These are phyloP conservation scores for Drosophila ogumai DNA, from an alignment of 1,140 invertebrate genomes.

Conservation along the genomic window DNA sequence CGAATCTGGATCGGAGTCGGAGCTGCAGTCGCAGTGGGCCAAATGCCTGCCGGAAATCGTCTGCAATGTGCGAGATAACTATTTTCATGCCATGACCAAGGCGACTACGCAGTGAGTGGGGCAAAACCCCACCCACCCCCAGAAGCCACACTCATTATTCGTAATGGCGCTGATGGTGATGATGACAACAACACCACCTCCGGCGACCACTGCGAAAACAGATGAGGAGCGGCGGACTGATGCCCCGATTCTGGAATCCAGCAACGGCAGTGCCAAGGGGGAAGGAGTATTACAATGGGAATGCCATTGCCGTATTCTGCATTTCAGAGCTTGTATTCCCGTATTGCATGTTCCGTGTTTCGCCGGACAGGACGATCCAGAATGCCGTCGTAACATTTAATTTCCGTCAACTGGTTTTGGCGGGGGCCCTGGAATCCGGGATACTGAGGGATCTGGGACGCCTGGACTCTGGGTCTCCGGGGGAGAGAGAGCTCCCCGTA, in stretches of 20 bases:
- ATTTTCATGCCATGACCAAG: slow-evolving; percentile 75
- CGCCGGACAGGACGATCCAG: slow-evolving; percentile 55
- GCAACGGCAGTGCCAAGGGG: background rate
- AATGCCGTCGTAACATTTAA: slow-evolving; percentile 79
- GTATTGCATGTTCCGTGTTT: slow-evolving; percentile 43
- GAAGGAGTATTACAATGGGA: slow-evolving; percentile 34
- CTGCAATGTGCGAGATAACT: slow-evolving; percentile 81
- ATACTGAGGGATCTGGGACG: background rate
- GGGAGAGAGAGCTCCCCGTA: slow-evolving; percentile 19
- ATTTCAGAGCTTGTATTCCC: slow-evolving; percentile 57
- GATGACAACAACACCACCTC: slow-evolving; percentile 65
- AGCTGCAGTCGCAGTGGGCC: slow-evolving; percentile 20
- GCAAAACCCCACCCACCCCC: background rate
- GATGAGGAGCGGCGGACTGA: slow-evolving; percentile 30
- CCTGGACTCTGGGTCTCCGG: background rate
- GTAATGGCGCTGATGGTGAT: slow-evolving; percentile 80
- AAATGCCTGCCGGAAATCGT: slow-evolving; percentile 77
- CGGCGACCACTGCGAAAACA: slow-evolving; percentile 45
- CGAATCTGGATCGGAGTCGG: slow-evolving; percentile 18
- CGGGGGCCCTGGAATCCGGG: background rate
- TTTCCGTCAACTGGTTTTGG: slow-evolving; percentile 65
- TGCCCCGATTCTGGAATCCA: slow-evolving; percentile 26
- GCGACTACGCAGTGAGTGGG: slow-evolving; percentile 16
- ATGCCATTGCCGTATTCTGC: slow-evolving; percentile 60
- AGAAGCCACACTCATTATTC: slow-evolving; percentile 72